phyloP scores from a whole-genome alignment of 2,113 vertebrate species.

The Aldabrachelys gigantea region DNA sequence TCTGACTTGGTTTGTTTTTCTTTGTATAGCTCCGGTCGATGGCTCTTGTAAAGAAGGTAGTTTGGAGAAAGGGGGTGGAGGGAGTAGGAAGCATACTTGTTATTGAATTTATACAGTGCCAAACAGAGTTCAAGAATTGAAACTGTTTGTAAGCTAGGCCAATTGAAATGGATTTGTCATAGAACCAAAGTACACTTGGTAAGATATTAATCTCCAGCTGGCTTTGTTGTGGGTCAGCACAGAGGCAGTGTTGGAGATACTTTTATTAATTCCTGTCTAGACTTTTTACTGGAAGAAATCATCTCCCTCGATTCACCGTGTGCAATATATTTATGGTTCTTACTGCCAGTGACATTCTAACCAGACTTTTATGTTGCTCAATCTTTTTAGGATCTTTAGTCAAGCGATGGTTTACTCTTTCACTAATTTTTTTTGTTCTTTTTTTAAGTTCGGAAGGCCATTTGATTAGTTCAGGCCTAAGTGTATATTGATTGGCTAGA shows the following conservation, averaged over 20 bases:
- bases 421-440: background rate
- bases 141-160: background rate
- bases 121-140: background rate
- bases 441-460: background rate
- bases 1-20: background rate
- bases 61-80: background rate
- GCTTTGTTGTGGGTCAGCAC: accelerated
- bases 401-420: background rate
- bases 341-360: background rate
- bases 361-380: background rate
- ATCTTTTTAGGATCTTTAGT: background rate
- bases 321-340: background rate
- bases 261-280: accelerated
- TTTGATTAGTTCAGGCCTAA: background rate
- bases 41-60: background rate
- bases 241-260: accelerated
- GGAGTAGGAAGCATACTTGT: background rate
- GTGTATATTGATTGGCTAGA: background rate
- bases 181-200: accelerated
- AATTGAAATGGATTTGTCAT: background rate
- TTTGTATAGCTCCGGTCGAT: background rate
- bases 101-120: background rate
- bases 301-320: accelerated
- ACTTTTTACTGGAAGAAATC: background rate
- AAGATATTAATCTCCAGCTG: accelerated